A percentile compares a stretch with the other conserved stretches of the same genome.
phyloP scores from a whole-genome alignment of 2,888 invertebrate species.

The Plebejus argus region DNA sequence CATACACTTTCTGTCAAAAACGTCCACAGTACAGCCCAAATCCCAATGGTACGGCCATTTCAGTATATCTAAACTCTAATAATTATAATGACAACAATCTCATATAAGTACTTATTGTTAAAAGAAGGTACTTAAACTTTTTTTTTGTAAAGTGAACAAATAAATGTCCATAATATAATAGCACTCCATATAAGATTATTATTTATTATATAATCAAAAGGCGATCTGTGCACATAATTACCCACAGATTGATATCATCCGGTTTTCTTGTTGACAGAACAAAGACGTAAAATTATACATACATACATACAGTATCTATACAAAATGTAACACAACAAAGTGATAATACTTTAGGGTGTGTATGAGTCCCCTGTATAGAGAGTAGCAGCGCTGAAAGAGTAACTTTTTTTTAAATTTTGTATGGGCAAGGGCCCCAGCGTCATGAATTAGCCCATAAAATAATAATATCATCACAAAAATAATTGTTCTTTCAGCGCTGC shows the following conservation, averaged over 20 bases:
- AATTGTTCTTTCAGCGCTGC: too few species aligned
- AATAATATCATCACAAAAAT: too few species aligned
- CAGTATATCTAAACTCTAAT: too few species aligned
- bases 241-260: slow-evolving; percentile 6
- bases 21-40: too few species aligned
- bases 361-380: neutral
- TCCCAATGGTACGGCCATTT: too few species aligned
- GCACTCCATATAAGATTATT: slow-evolving; percentile 35
- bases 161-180: slow-evolving; percentile 45
- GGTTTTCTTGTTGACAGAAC: slow-evolving; percentile 11
- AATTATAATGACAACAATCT: too few species aligned
- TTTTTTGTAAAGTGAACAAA: slow-evolving; percentile 21
- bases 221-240: neutral
- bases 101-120: neutral
- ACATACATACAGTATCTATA: neutral
- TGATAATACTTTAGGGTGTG: neutral
- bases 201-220: slow-evolving; percentile 12
- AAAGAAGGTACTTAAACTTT: neutral
- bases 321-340: too few species aligned
- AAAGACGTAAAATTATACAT: neutral
- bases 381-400: too few species aligned
- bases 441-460: too few species aligned
- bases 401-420: too few species aligned
- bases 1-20: too few species aligned
- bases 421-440: too few species aligned